Evolutionary conservation across 2,113 vertebrate species (phyloP).

Genomic region (Poeciliopsis turrubarensis): DNA sequence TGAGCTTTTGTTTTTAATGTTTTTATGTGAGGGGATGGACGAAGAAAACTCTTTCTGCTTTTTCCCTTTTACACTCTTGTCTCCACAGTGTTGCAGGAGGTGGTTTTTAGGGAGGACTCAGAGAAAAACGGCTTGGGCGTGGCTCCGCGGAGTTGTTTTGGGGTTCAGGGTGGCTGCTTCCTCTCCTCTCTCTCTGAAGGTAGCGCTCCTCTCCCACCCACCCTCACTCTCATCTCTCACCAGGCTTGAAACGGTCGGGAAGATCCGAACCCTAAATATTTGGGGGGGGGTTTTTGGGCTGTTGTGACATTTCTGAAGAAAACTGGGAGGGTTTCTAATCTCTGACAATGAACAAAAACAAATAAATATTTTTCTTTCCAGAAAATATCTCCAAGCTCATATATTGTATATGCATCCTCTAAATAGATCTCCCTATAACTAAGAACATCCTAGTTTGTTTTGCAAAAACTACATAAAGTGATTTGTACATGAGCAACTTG

Average conservation of each 20-base stretch:
- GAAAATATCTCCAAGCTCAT: not conserved
- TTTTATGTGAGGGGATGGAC: constrained; percentile 56
- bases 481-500: not conserved
- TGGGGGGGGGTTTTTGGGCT: not conserved
- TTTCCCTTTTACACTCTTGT: constrained; percentile 56
- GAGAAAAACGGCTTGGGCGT: constrained; percentile 83
- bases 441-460: not conserved
- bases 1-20: constrained; percentile 18
- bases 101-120: constrained; percentile 85
- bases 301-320: constrained; percentile 17
- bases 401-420: not conserved
- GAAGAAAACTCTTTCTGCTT: constrained; percentile 51
- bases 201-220: constrained; percentile 42
- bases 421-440: not conserved
- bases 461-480: not conserved
- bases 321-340: not conserved
- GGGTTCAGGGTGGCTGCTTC: constrained; percentile 86
- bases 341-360: not conserved
- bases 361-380: not conserved
- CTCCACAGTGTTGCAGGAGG: constrained; percentile 83
- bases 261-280: not conserved
- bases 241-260: constrained; percentile 21
- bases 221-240: constrained; percentile 7
- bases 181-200: constrained; percentile 85
- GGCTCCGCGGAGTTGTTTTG: constrained; percentile 83